Evolutionary conservation across 2,888 invertebrate species (phyloP).

Genomic region (Augochlorella aurata): DNA sequence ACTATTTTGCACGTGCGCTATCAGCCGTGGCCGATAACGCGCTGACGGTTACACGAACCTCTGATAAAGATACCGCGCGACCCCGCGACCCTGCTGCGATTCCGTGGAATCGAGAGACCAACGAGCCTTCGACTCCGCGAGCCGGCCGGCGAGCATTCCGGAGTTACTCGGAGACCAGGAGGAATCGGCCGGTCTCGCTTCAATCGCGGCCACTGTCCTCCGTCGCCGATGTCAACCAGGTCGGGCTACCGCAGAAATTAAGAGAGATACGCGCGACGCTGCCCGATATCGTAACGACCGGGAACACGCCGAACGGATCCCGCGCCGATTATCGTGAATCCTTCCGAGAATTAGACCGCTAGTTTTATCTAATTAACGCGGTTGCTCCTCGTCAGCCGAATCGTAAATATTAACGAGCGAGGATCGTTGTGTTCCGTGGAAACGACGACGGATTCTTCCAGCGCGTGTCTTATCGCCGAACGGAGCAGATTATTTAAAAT

Average conservation of each 20-base stretch:
- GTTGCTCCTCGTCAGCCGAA: constrained; percentile 36
- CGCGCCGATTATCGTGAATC: constrained; percentile 57
- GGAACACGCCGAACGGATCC: constrained; percentile 39
- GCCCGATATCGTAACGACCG: constrained; percentile 61
- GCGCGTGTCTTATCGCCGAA: neutral
- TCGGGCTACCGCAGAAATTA: constrained; percentile 12
- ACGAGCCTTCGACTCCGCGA: constrained; percentile 22
- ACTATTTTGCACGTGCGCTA: constrained; percentile 78
- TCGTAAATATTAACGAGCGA: constrained; percentile 73
- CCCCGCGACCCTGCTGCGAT: constrained; percentile 73
- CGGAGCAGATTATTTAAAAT: neutral
- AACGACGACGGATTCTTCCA: neutral
- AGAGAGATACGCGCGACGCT: constrained; percentile 35
- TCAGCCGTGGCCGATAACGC: constrained; percentile 64
- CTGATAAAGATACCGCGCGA: constrained; percentile 76
- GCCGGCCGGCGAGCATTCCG: neutral
- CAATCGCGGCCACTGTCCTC: neutral
- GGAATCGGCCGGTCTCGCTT: constrained; percentile 16
- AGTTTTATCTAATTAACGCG: constrained; percentile 73
- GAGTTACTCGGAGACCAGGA: neutral
- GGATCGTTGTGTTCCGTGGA: constrained; percentile 46
- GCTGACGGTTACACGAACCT: constrained; percentile 73
- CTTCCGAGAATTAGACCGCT: constrained; percentile 70
- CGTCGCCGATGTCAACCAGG: neutral
- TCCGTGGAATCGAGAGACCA: constrained; percentile 65